These are phyloP conservation scores for Trachymyrmex septentrionalis DNA, from an alignment of 1,140 invertebrate genomes.

Conservation along the genomic window DNA sequence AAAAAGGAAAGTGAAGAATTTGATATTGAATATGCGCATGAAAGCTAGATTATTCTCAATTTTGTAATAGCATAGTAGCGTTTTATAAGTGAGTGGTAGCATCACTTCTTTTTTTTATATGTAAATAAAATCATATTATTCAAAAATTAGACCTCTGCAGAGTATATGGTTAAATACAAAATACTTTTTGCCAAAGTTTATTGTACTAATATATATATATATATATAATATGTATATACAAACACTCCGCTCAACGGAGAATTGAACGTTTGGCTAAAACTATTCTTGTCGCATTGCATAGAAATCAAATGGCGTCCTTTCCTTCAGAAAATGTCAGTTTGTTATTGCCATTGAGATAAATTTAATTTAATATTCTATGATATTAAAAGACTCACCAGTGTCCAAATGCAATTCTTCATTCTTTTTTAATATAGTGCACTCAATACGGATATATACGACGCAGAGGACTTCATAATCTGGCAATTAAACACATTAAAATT, in stretches of 20 bases:
- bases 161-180: not conserved
- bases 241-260: slow-evolving; percentile 24
- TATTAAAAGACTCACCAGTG: not conserved
- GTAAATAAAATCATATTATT: slow-evolving; percentile 7
- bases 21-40: not conserved
- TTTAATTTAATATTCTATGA: not conserved
- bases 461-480: slow-evolving; percentile 57
- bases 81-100: not conserved
- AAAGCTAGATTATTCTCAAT: slow-evolving; percentile 6
- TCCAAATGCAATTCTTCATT: not conserved
- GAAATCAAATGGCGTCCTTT: not conserved
- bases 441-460: slow-evolving; percentile 54
- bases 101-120: not conserved
- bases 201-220: not conserved
- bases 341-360: not conserved
- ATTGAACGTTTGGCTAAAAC: not conserved
- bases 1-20: not conserved
- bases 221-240: not conserved
- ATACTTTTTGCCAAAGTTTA: not conserved
- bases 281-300: not conserved
- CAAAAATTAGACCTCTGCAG: not conserved
- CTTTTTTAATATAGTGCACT: slow-evolving; percentile 29
- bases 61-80: not conserved
- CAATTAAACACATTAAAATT: slow-evolving; percentile 8
- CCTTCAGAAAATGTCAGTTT: not conserved